Percentiles rank a stretch among this genome's conserved stretches.
Evolutionary conservation across 2,888 invertebrate species (phyloP).

Genomic region (Formica aserva): DNA sequence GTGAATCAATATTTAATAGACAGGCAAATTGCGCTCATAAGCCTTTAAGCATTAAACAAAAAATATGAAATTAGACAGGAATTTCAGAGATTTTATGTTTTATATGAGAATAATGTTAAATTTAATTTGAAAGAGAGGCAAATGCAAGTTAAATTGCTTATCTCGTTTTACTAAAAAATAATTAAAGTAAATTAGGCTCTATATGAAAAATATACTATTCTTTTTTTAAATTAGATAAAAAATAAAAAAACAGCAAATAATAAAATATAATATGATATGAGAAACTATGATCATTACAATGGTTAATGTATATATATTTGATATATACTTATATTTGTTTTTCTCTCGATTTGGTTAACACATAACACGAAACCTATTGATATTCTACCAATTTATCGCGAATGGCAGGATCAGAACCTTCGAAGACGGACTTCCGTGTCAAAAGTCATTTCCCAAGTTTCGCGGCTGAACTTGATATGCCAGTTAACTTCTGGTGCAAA

Average conservation of each 20-base stretch:
- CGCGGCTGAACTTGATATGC: constrained; percentile 61
- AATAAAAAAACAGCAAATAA: not conserved
- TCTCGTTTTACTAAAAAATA: not conserved
- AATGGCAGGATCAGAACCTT: not conserved
- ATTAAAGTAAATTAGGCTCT: not conserved
- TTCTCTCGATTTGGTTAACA: not conserved
- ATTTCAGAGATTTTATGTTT: not conserved
- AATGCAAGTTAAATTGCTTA: not conserved
- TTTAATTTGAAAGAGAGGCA: not conserved
- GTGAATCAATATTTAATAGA: not conserved
- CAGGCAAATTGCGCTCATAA: not conserved
- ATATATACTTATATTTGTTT: not conserved
- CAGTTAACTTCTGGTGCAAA: constrained; percentile 58
- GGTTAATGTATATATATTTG: constrained; percentile 7
- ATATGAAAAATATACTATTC: not conserved
- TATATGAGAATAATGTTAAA: not conserved
- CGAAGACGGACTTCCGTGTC: not conserved
- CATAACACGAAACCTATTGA: not conserved
- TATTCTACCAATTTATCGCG: constrained; percentile 19
- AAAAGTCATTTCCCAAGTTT: constrained; percentile 62
- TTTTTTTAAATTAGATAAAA: not conserved
- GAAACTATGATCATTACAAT: not conserved
- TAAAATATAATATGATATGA: not conserved
- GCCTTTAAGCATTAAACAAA: not conserved
- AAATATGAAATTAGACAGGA: constrained; percentile 10